Evolutionary conservation across 2,113 vertebrate species (phyloP).

Genomic region (Gymnobelideus leadbeateri): DNA sequence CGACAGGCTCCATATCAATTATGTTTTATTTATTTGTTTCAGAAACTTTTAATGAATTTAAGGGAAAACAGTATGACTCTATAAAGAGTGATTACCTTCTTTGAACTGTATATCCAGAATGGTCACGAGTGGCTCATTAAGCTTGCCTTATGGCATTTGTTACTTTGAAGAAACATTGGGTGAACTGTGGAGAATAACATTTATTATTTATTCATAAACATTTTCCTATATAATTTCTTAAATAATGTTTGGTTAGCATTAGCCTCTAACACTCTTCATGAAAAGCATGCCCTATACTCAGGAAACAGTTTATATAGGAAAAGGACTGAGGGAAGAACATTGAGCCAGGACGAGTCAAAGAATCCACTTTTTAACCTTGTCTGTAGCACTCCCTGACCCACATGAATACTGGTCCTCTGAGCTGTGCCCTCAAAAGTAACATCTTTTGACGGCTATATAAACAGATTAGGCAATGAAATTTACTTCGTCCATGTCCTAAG

Average conservation of each 20-base stretch:
- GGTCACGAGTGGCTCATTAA: not conserved
- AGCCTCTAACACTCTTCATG: not conserved
- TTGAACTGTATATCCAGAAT: not conserved
- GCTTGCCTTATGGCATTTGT: not conserved
- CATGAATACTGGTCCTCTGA: not conserved
- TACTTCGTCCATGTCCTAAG: not conserved
- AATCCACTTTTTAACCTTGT: not conserved
- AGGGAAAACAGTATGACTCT: slow-evolving; percentile 52
- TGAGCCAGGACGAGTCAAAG: not conserved
- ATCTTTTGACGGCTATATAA: not conserved
- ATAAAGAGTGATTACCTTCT: slow-evolving; percentile 57
- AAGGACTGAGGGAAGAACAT: not conserved
- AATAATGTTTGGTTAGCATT: slow-evolving; percentile 10
- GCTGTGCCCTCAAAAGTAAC: not conserved
- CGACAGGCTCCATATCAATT: slow-evolving; percentile 31
- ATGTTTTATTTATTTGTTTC: slow-evolving; percentile 72
- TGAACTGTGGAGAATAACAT: not conserved
- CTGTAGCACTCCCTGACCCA: not conserved
- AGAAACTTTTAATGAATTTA: slow-evolving; percentile 61
- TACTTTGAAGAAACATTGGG: slow-evolving; percentile 1
- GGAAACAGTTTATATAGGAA: slow-evolving; percentile 8
- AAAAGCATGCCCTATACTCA: slow-evolving; percentile 16
- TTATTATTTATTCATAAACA: slow-evolving; percentile 48
- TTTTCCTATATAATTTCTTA: slow-evolving; percentile 32
- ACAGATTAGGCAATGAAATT: not conserved